Evolutionary conservation across 2,113 vertebrate species (phyloP).

Genomic region (Lepisosteus oculatus): DNA sequence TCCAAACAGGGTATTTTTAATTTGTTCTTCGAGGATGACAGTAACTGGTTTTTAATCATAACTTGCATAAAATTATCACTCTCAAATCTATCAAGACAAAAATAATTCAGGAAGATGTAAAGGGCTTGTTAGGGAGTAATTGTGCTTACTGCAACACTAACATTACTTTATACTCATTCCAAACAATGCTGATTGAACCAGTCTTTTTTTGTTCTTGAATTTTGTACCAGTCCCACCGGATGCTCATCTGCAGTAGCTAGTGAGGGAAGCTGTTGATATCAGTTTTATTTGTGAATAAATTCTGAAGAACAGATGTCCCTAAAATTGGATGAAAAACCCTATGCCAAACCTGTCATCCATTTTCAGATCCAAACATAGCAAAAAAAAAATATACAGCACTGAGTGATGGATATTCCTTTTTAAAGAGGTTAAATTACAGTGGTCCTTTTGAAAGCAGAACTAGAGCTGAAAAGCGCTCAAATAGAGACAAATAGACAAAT

Average conservation of each 20-base stretch:
- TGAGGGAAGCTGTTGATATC: slow-evolving; percentile 37
- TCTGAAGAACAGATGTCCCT: slow-evolving; percentile 45
- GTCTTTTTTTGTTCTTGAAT: slow-evolving; percentile 41
- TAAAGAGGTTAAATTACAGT: too few species aligned
- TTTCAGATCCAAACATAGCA: slow-evolving; percentile 22
- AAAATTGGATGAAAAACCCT: slow-evolving; percentile 33
- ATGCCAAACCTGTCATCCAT: slow-evolving; percentile 27
- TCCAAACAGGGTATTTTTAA: slow-evolving; percentile 93
- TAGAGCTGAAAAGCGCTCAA: too few species aligned
- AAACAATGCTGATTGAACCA: slow-evolving; percentile 52
- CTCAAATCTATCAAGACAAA: slow-evolving; percentile 87
- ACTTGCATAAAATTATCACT: slow-evolving; percentile 94
- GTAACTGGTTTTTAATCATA: slow-evolving; percentile 94
- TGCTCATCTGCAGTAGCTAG: slow-evolving; percentile 4
- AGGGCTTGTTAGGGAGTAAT: slow-evolving; percentile 88
- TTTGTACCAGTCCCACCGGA: slow-evolving; percentile 38
- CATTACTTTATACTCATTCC: slow-evolving; percentile 67
- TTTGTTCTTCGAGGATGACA: slow-evolving; percentile 91
- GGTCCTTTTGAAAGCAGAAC: too few species aligned
- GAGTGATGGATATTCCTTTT: too few species aligned
- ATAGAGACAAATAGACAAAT: too few species aligned
- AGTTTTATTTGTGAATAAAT: slow-evolving; percentile 38
- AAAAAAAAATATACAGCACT: background rate
- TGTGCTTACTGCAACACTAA: slow-evolving; percentile 82
- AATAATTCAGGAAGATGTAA: slow-evolving; percentile 87